Evolutionary conservation across 2,797 vertebrate species (phyloP).

Genomic region (Tragelaphus oryx): DNA sequence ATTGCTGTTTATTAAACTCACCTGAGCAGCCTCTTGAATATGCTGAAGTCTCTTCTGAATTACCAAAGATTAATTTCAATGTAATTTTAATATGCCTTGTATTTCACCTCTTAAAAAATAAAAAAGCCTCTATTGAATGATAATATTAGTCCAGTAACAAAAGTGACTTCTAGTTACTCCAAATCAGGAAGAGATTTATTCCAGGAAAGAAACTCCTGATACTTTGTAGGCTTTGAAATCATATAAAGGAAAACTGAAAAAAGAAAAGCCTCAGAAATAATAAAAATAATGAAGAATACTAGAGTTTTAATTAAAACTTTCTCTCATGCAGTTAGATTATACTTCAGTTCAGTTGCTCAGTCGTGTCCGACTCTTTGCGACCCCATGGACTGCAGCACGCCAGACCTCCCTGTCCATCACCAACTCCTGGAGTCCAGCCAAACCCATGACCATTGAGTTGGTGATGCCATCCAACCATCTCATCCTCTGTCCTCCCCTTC

Average conservation of each 20-base stretch:
- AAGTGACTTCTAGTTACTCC: constrained; percentile 16
- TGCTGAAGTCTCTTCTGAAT: constrained; percentile 5
- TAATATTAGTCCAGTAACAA: constrained; percentile 34
- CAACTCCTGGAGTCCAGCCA: not conserved
- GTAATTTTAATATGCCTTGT: constrained; percentile 6
- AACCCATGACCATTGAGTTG: not conserved
- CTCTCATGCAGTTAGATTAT: not conserved
- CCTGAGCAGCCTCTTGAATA: not conserved
- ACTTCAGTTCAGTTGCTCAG: not conserved
- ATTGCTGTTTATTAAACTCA: constrained; percentile 21
- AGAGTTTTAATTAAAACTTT: not conserved
- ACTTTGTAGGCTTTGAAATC: constrained; percentile 23
- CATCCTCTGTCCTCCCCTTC: not conserved
- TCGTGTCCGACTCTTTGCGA: not conserved
- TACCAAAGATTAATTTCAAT: not conserved
- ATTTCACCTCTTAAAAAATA: not conserved
- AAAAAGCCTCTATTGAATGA: not conserved
- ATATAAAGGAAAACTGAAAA: not conserved
- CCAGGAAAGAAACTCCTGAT: constrained; percentile 29
- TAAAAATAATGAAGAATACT: not conserved
- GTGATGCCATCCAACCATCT: not conserved
- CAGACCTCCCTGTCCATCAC: not conserved
- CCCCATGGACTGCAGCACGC: not conserved
- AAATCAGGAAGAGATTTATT: constrained; percentile 42
- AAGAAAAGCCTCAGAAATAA: not conserved